These are phyloP conservation scores for Cryptosula pallasiana DNA, from an alignment of 2,888 invertebrate species.

Conservation along the genomic window DNA sequence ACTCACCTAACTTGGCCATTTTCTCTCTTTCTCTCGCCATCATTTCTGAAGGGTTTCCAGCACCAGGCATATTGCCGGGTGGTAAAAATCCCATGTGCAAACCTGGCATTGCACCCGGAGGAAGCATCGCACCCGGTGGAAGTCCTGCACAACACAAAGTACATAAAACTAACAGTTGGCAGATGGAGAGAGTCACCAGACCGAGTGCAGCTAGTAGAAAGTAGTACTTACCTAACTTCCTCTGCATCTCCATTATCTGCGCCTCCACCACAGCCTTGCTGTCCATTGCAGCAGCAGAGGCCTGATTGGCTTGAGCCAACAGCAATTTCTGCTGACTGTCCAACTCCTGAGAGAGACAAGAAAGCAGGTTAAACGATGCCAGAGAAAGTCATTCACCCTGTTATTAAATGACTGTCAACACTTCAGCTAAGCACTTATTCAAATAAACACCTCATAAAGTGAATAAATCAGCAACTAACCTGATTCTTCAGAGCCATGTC, in stretches of 20 bases:
- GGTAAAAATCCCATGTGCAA: neutral
- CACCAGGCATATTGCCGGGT: neutral
- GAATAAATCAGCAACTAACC: neutral
- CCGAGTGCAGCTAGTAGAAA: too few relatives aligned
- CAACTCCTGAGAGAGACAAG: neutral
- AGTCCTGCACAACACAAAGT: neutral
- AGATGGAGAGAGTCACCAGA: too few relatives aligned
- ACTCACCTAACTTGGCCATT: constrained; percentile 5
- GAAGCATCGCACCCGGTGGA: constrained; percentile 4
- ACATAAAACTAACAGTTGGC: too few relatives aligned
- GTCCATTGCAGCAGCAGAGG: neutral
- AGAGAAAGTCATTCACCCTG: too few relatives aligned
- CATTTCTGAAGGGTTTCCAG: neutral
- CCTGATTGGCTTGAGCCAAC: neutral
- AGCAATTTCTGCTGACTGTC: constrained; percentile 5
- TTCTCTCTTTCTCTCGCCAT: constrained; percentile 14
- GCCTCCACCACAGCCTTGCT: constrained; percentile 1
- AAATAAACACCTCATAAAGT: too few relatives aligned
- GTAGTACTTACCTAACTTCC: neutral
- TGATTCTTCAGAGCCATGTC: constrained; percentile 14
- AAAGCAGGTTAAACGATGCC: too few relatives aligned
- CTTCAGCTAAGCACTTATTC: too few relatives aligned
- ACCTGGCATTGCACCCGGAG: neutral
- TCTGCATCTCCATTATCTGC: constrained; percentile 14
- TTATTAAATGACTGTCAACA: too few relatives aligned